phyloP scores from a whole-genome alignment of 2,113 vertebrate genomes.

The Myodes glareolus region DNA sequence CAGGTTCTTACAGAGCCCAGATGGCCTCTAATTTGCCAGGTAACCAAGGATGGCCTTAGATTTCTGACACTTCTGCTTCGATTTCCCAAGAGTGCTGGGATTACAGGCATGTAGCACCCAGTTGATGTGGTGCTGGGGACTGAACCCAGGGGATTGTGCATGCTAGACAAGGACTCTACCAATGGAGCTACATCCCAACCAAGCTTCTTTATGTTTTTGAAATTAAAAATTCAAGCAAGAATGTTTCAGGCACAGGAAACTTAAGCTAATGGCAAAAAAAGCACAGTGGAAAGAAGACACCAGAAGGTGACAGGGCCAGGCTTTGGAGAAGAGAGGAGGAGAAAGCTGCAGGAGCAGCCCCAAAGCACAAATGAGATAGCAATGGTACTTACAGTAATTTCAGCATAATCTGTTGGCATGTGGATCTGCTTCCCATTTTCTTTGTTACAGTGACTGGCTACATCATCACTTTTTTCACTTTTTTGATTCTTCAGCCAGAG shows the following conservation, averaged over 20 bases:
- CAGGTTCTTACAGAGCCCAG: too few relatives aligned
- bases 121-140: background rate
- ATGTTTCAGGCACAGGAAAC: background rate
- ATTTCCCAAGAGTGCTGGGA: background rate
- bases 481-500: constrained; percentile 96
- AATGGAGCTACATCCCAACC: background rate
- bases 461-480: constrained; percentile 92
- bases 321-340: background rate
- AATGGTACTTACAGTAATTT: constrained; percentile 92
- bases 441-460: constrained; percentile 85
- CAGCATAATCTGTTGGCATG: constrained; percentile 98
- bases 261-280: background rate
- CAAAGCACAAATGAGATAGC: rapidly evolving
- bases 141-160: background rate
- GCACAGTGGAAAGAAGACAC: background rate
- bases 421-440: constrained; percentile 98
- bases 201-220: background rate
- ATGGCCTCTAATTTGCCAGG: background rate
- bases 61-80: background rate
- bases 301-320: background rate
- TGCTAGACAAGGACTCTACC: background rate
- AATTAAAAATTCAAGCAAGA: background rate
- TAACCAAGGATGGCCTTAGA: background rate
- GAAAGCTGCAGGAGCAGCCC: background rate
- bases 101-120: background rate